A percentile compares a stretch with the other conserved stretches of the same genome.
These are phyloP conservation scores for Lagocephalus sceleratus DNA, from an alignment of 2,797 vertebrate genomes.

Conservation along the genomic window DNA sequence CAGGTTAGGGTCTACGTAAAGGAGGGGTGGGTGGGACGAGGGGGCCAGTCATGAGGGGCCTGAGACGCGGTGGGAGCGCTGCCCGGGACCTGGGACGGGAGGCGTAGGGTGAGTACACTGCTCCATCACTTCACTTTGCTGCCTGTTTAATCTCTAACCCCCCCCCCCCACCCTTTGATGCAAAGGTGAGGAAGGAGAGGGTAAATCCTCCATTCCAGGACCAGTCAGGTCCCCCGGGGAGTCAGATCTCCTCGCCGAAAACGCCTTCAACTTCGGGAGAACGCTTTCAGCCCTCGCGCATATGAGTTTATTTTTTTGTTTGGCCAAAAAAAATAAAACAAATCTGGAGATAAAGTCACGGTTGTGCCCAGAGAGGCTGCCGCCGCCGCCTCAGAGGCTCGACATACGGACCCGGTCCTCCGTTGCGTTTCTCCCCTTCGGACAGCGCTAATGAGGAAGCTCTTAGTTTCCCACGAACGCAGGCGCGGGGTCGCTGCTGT, in stretches of 20 bases:
- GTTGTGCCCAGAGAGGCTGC: constrained; percentile 7
- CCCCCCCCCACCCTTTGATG: neutral
- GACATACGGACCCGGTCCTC: constrained; percentile 64
- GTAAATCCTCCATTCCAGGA: neutral
- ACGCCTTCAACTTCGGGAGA: no score
- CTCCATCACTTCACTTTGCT: constrained; percentile 30
- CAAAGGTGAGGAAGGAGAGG: neutral
- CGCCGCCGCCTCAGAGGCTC: constrained; percentile 44
- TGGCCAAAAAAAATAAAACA: no score
- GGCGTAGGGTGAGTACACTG: constrained; percentile 69
- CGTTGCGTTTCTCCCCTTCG: constrained; percentile 51
- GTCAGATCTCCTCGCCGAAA: neutral
- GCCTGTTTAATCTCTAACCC: constrained; percentile 14
- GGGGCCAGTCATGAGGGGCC: constrained; percentile 45
- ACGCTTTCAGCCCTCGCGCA: no score
- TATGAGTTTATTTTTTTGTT: neutral
- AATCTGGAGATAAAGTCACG: neutral
- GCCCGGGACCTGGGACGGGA: constrained; percentile 45
- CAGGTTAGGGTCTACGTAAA: constrained; percentile 46
- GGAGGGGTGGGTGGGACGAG: constrained; percentile 28
- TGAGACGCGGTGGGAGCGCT: constrained; percentile 57
- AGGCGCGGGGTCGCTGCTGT: constrained; percentile 12
- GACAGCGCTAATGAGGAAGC: constrained; percentile 62
- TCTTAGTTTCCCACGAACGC: constrained; percentile 32
- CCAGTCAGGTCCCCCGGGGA: neutral